Evolutionary conservation across 1,140 invertebrate species (phyloP).

Genomic region (Trypoxylus dichotomus): DNA sequence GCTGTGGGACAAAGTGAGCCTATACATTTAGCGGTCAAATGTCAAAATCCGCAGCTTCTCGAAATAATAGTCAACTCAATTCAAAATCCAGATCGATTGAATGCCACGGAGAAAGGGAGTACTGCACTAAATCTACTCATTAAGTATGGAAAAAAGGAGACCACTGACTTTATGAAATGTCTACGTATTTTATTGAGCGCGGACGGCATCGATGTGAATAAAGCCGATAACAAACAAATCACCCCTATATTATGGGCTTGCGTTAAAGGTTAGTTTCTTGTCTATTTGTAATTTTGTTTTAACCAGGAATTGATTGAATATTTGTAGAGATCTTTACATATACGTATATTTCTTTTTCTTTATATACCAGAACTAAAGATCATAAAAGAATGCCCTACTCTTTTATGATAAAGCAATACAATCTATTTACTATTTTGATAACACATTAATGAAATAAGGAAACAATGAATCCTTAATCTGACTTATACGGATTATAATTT

Average conservation of each 20-base stretch:
- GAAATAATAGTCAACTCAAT: conserved; percentile 57
- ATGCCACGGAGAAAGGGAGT: conserved; percentile 58
- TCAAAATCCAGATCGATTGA: conserved; percentile 53
- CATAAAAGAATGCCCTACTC: no score
- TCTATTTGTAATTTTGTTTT: neutral
- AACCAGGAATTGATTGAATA: no score
- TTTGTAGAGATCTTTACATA: no score
- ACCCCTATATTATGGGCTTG: conserved; percentile 64
- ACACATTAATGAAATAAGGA: no score
- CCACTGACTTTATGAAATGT: conserved; percentile 57
- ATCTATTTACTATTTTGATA: no score
- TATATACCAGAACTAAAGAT: no score
- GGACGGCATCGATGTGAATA: conserved; percentile 65
- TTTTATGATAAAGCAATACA: no score
- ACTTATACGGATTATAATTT: no score
- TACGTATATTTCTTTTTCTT: no score
- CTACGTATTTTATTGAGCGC: conserved; percentile 59
- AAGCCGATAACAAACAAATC: conserved; percentile 59
- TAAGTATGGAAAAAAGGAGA: conserved; percentile 56
- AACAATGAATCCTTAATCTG: no score
- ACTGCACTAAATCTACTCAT: conserved; percentile 68
- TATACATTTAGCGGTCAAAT: conserved; percentile 67
- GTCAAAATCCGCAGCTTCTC: conserved; percentile 59
- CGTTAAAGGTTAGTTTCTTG: neutral
- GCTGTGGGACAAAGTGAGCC: conserved; percentile 38